These are phyloP conservation scores for Harpegnathos saltator DNA, from an alignment of 1,140 invertebrate genomes.

Conservation along the genomic window DNA sequence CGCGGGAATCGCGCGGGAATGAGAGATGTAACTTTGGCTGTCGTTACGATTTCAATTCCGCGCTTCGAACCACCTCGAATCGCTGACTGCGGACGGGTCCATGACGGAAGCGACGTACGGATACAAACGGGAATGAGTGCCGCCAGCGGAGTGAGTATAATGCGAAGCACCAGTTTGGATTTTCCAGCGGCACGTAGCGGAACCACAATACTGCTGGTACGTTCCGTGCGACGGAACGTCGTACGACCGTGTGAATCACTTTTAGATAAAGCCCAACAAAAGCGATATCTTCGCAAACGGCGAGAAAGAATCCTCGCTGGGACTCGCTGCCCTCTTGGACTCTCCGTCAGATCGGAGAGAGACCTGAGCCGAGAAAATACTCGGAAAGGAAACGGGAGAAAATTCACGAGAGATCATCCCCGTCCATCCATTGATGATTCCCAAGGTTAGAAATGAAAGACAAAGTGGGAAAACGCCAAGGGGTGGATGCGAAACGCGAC, in stretches of 20 bases:
- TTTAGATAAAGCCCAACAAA: background rate
- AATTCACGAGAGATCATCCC: no score
- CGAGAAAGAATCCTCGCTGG: no score
- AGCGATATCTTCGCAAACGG: no score
- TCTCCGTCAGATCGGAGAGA: no score
- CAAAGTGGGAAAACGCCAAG: no score
- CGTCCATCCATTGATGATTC: no score
- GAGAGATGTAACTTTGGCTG: conserved; percentile 54
- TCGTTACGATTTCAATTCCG: conserved; percentile 57
- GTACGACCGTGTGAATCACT: background rate
- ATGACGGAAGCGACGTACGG: conserved; percentile 40
- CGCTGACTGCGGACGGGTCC: conserved; percentile 32
- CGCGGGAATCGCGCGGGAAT: conserved; percentile 26
- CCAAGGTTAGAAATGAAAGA: no score
- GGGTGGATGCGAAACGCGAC: no score
- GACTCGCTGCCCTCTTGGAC: no score
- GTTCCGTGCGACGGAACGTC: background rate
- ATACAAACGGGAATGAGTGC: conserved; percentile 42
- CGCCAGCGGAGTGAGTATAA: conserved; percentile 33
- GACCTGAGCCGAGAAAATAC: no score
- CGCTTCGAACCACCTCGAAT: conserved; percentile 43
- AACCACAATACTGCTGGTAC: conserved; percentile 18
- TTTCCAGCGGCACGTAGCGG: background rate
- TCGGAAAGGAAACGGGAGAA: no score
- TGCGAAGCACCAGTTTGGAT: conserved; percentile 9